Conservation (phyloP, 2,797 vertebrate genomes). For the Taenioides sp. region DNA sequence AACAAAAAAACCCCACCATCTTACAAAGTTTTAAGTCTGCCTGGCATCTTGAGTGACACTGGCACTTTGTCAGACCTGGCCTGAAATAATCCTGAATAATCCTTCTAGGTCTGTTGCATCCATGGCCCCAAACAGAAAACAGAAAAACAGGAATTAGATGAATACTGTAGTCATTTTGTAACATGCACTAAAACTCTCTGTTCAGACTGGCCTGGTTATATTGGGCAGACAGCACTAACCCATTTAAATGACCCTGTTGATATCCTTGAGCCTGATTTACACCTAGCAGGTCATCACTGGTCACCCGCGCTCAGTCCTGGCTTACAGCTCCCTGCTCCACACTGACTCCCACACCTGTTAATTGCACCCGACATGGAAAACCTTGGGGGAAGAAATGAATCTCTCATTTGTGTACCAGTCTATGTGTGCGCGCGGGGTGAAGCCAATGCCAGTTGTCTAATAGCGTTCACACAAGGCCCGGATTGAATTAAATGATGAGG, state of each 20-base stretch:
- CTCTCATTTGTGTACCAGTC: constrained; percentile 70
- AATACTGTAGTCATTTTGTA: background rate
- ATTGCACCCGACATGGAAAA: constrained; percentile 70
- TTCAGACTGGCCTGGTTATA: constrained; percentile 9
- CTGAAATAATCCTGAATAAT: background rate
- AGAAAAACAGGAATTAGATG: background rate
- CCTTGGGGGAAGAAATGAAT: constrained; percentile 73
- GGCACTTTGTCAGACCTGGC: background rate
- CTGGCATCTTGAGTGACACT: background rate
- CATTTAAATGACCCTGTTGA: constrained; percentile 25
- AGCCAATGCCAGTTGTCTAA: constrained; percentile 78
- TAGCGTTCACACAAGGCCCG: constrained; percentile 80
- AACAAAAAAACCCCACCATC: background rate
- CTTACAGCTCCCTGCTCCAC: constrained; percentile 43
- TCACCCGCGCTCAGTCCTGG: constrained; percentile 41
- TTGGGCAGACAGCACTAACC: constrained; percentile 6
- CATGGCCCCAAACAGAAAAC: background rate
- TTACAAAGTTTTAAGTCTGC: background rate
- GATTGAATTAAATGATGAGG: constrained; percentile 79
- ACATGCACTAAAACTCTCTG: background rate
- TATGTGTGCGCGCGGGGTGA: constrained; percentile 57
- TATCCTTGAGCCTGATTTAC: constrained; percentile 55
- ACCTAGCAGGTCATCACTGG: constrained; percentile 44
- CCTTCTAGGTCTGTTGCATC: background rate
- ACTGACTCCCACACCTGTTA: constrained; percentile 62